Evolutionary conservation across 53 echinoderm and acorn worm species (phyloP).

Genomic region (Astropecten irregularis): DNA sequence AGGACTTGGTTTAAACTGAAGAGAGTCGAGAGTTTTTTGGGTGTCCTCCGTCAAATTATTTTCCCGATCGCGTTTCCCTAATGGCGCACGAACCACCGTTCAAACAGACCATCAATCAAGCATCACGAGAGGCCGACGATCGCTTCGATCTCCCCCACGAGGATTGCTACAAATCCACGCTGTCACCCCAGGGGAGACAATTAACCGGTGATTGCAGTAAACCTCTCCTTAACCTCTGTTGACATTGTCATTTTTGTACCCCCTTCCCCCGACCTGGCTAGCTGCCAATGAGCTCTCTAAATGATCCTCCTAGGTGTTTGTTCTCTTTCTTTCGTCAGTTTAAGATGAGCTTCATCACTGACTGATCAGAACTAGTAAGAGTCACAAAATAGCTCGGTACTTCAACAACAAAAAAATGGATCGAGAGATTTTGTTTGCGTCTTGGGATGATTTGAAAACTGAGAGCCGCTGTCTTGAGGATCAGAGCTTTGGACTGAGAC

Average conservation of each 20-base stretch:
- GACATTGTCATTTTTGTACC: background rate
- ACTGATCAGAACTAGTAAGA: too few species aligned
- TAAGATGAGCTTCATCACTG: too few species aligned
- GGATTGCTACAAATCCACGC: constrained; percentile 16
- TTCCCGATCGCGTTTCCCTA: background rate
- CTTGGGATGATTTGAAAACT: too few species aligned
- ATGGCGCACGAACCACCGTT: constrained; percentile 7
- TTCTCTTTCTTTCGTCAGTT: too few species aligned
- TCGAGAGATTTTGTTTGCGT: too few species aligned
- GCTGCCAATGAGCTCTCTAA: background rate
- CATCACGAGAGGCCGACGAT: background rate
- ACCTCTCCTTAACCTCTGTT: background rate
- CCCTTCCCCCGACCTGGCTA: background rate
- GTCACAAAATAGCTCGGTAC: too few species aligned
- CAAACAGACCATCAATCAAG: constrained; percentile 38
- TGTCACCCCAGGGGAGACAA: constrained; percentile 13
- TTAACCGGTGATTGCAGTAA: background rate
- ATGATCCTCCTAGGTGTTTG: too few species aligned
- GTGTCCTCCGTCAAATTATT: background rate
- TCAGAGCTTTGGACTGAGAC: too few species aligned
- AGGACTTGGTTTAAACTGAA: too few species aligned
- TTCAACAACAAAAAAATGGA: too few species aligned
- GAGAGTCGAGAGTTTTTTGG: too few species aligned
- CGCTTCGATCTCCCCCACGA: background rate
- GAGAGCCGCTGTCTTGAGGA: too few species aligned